Conservation (phyloP, 2,888 invertebrate genomes). For the Mystacides longicornis region DNA sequence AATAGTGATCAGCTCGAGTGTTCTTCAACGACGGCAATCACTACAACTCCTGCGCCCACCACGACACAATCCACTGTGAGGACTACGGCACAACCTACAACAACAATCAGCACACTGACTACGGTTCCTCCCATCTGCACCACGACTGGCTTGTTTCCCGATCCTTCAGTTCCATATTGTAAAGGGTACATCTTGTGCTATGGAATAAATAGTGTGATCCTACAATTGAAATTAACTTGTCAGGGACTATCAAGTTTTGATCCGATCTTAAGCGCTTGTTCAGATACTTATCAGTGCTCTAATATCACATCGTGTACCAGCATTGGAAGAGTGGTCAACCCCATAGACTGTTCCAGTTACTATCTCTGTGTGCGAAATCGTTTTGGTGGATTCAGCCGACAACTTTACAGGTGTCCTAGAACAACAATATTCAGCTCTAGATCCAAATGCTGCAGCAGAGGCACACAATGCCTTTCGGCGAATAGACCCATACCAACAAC, state of each 20-base stretch:
- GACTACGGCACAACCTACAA: not conserved
- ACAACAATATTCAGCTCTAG: no score
- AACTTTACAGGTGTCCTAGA: not conserved
- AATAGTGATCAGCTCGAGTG: no score
- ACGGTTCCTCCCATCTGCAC: not conserved
- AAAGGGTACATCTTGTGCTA: slow-evolving; percentile 14
- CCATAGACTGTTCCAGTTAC: not conserved
- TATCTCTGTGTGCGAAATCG: not conserved
- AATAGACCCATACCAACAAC: no score
- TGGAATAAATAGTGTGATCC: not conserved
- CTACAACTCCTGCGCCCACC: no score
- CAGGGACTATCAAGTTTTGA: slow-evolving; percentile 4
- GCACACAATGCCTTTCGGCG: no score
- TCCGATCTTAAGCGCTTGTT: slow-evolving; percentile 3
- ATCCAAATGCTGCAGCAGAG: no score
- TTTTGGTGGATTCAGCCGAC: not conserved
- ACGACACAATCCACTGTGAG: not conserved
- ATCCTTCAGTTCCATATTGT: slow-evolving; percentile 7
- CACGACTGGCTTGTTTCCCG: slow-evolving; percentile 6
- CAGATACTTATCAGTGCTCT: not conserved
- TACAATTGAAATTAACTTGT: slow-evolving; percentile 6
- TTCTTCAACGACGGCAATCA: no score
- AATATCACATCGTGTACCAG: not conserved
- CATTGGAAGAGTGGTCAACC: not conserved
- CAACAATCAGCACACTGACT: slow-evolving; percentile 4